Conservation (phyloP, 2,888 invertebrate genomes). For the Thalpophila matura region DNA sequence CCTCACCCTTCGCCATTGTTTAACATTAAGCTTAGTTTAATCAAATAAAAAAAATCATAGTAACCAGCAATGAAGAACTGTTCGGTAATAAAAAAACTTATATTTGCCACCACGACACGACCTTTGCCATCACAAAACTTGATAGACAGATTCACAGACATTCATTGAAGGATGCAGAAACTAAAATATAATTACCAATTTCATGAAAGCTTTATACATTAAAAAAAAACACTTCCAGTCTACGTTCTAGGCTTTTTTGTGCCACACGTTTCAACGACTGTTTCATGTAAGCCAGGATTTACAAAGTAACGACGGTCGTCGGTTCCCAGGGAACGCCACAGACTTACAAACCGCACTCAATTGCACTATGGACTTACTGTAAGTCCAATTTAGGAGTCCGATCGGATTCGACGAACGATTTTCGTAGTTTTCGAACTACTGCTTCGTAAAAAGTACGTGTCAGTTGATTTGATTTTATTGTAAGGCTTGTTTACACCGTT, state of each 20-base stretch:
- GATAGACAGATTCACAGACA: no score
- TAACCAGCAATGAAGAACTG: no score
- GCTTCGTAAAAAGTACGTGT: slow-evolving; percentile 16
- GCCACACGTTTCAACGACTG: slow-evolving; percentile 12
- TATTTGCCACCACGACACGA: no score
- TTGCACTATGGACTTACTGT: slow-evolving; percentile 53
- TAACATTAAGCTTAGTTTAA: no score
- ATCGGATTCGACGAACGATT: slow-evolving; percentile 34
- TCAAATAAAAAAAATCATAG: no score
- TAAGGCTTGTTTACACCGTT: slow-evolving; percentile 8
- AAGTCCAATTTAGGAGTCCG: slow-evolving; percentile 54
- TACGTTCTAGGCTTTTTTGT: slow-evolving; percentile 17
- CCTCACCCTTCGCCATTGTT: no score
- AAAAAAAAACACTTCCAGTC: slow-evolving; percentile 3
- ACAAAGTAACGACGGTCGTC: slow-evolving; percentile 38
- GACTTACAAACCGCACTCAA: slow-evolving; percentile 55
- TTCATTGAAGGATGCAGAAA: no score
- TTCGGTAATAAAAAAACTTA: no score
- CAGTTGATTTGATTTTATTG: slow-evolving; percentile 5
- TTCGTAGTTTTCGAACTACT: slow-evolving; percentile 16
- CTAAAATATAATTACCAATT: no score
- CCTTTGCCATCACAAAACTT: no score
- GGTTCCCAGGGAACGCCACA: slow-evolving; percentile 23
- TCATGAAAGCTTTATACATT: no score
- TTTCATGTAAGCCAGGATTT: slow-evolving; percentile 39